Conservation (phyloP, 2,888 invertebrate genomes). For the Gymnocheta viridis region DNA sequence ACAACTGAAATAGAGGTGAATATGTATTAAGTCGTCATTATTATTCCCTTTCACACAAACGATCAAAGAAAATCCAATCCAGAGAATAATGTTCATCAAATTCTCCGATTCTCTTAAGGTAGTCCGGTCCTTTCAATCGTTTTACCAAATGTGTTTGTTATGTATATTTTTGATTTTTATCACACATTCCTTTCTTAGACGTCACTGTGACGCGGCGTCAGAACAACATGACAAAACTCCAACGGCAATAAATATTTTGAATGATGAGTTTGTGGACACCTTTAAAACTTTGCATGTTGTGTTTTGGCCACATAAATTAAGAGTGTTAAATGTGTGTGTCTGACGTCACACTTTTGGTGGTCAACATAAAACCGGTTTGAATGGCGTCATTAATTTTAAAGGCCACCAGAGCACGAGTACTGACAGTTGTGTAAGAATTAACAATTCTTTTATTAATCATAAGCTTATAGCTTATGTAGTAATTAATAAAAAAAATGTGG, state of each 20-base stretch:
- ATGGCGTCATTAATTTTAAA: slow-evolving; percentile 31
- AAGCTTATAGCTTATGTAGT: not conserved
- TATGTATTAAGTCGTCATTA: too few relatives aligned
- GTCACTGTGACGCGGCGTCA: slow-evolving; percentile 27
- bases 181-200: not conserved
- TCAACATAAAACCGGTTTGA: not conserved
- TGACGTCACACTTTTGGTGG: slow-evolving; percentile 42
- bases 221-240: slow-evolving; percentile 13
- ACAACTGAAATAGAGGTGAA: too few relatives aligned
- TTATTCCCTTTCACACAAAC: too few relatives aligned
- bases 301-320: not conserved
- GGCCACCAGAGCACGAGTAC: not conserved
- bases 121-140: too few relatives aligned
- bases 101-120: too few relatives aligned
- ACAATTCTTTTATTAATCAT: not conserved
- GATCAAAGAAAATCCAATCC: too few relatives aligned
- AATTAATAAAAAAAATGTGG: not conserved
- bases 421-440: not conserved
- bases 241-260: not conserved
- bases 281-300: slow-evolving; percentile 1
- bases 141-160: too few relatives aligned
- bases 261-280: slow-evolving; percentile 32
- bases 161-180: too few relatives aligned
- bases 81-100: too few relatives aligned
- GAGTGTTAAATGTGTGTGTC: not conserved